Evolutionary conservation across 2,797 vertebrate species (phyloP).

Genomic region (Neomorphus geoffroyi): DNA sequence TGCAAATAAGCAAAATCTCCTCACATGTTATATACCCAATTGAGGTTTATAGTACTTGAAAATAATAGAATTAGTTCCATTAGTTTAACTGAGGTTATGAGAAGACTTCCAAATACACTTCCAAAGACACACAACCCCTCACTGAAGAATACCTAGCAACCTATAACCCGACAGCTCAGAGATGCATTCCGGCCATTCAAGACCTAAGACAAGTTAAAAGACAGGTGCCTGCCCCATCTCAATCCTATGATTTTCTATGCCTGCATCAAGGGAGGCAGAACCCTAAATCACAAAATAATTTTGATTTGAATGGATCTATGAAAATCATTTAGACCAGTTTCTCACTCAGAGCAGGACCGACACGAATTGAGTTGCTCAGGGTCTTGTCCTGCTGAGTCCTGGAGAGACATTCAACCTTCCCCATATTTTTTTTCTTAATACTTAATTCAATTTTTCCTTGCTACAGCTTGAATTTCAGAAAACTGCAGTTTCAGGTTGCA

Average conservation of each 20-base stretch:
- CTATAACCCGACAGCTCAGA: background rate
- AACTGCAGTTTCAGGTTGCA: background rate
- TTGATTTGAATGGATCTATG: background rate
- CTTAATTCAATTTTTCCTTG: background rate
- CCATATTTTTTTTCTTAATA: background rate
- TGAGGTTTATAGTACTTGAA: background rate
- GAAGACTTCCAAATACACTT: background rate
- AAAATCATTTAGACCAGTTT: background rate
- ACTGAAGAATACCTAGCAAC: background rate
- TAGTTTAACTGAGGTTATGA: background rate
- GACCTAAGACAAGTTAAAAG: background rate
- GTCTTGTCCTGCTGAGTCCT: background rate
- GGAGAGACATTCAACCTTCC: background rate
- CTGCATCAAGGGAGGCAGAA: background rate
- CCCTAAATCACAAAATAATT: background rate
- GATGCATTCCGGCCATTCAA: background rate
- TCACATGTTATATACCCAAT: background rate
- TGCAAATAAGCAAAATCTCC: constrained; percentile 1
- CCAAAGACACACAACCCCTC: too few species aligned
- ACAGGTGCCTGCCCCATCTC: background rate
- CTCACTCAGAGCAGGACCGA: background rate
- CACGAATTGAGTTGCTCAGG: background rate
- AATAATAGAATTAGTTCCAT: background rate
- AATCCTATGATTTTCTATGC: background rate
- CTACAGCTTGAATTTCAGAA: background rate